phyloP scores from a whole-genome alignment of 2,888 invertebrate genomes.

The Lissocephala sabroskyi region DNA sequence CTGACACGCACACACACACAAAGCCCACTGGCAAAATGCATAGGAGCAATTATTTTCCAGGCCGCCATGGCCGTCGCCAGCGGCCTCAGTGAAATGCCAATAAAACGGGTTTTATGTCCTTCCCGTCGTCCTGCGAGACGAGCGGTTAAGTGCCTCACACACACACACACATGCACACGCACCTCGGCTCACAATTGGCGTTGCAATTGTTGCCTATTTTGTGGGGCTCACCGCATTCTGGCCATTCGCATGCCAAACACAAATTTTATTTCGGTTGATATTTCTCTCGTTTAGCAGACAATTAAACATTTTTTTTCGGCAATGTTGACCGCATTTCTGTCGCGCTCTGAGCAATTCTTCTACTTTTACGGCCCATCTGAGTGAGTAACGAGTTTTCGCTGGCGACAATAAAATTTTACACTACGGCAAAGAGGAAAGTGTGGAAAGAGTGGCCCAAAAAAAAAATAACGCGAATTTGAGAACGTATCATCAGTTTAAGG shows the following conservation, averaged over 20 bases:
- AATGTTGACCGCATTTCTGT: too few relatives aligned
- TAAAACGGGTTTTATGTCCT: constrained; percentile 3
- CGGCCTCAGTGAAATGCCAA: constrained; percentile 1
- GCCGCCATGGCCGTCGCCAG: constrained; percentile 29
- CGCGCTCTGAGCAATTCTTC: too few relatives aligned
- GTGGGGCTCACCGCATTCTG: too few relatives aligned
- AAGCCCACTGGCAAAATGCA: constrained; percentile 2
- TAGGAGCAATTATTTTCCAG: constrained; percentile 35
- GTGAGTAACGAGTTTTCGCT: too few relatives aligned
- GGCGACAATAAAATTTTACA: too few relatives aligned
- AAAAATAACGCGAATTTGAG: too few relatives aligned
- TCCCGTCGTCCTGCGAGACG: constrained; percentile 1
- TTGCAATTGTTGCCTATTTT: neutral
- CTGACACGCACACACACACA: constrained; percentile 7
- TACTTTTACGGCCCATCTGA: too few relatives aligned
- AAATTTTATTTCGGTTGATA: constrained; percentile 41
- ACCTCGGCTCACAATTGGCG: constrained; percentile 19
- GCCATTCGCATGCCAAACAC: neutral
- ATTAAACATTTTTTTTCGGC: constrained; percentile 57
- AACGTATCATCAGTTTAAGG: too few relatives aligned
- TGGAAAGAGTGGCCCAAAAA: too few relatives aligned
- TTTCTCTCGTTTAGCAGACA: constrained; percentile 58
- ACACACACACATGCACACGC: constrained; percentile 30
- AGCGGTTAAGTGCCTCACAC: constrained; percentile 29
- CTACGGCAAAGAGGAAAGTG: too few relatives aligned